Conservation (phyloP, 1,140 invertebrate species). For the Drosophila orosa region DNA sequence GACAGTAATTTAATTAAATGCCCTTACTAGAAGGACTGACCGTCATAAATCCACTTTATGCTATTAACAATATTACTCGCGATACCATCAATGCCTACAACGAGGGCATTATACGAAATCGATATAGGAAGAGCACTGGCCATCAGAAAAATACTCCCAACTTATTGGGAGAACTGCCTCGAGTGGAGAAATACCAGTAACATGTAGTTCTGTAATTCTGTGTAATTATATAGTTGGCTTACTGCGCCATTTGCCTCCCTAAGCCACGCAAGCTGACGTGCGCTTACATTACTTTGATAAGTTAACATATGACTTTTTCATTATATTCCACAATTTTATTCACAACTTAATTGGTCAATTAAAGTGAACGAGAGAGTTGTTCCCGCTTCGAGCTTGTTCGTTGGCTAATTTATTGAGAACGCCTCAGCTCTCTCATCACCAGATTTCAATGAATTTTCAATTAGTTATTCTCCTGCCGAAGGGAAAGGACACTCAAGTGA, state of each 20-base stretch:
- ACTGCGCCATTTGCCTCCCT: slow-evolving; percentile 11
- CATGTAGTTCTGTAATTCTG: slow-evolving; percentile 16
- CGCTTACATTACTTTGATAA: slow-evolving; percentile 14
- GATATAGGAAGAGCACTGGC: slow-evolving; percentile 14
- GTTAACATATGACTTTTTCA: slow-evolving; percentile 21
- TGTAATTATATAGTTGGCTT: slow-evolving; percentile 26
- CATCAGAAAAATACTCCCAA: slow-evolving; percentile 6
- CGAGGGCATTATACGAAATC: slow-evolving; percentile 18
- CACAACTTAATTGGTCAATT: slow-evolving; percentile 31
- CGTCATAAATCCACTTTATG: slow-evolving; percentile 17
- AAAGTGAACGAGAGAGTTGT: slow-evolving; percentile 5
- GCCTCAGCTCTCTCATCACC: background rate
- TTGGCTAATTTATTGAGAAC: slow-evolving; percentile 2
- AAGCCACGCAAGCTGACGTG: slow-evolving; percentile 39
- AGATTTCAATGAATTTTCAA: slow-evolving; percentile 24
- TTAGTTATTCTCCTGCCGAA: slow-evolving; percentile 1
- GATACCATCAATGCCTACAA: slow-evolving; percentile 20
- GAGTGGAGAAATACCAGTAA: slow-evolving; percentile 5
- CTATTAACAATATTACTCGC: slow-evolving; percentile 31
- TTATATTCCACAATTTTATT: slow-evolving; percentile 10
- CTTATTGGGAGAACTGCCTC: slow-evolving; percentile 1
- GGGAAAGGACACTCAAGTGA: slow-evolving; percentile 15
- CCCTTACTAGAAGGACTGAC: slow-evolving; percentile 12
- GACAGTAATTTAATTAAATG: slow-evolving; percentile 10
- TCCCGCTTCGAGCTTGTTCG: background rate